A percentile compares a stretch with the other conserved stretches of the same genome.
Evolutionary conservation across 2,888 invertebrate species (phyloP).

Genomic region (Plebejus argus): DNA sequence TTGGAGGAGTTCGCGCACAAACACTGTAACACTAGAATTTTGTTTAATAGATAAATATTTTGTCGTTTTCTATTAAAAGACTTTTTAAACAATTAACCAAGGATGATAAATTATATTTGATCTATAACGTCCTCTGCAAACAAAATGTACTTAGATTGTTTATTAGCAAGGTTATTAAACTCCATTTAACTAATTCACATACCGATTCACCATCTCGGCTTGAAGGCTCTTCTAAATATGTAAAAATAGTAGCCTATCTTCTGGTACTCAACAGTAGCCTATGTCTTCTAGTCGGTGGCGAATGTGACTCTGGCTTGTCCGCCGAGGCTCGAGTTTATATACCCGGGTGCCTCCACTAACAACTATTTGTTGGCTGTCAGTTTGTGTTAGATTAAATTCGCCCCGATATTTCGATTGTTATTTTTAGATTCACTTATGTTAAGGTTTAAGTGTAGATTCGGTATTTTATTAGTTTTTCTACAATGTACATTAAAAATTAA

Average conservation of each 20-base stretch:
- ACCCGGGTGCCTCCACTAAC: constrained; percentile 9
- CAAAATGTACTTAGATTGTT: no score
- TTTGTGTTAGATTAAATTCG: constrained; percentile 24
- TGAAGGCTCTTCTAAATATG: not conserved
- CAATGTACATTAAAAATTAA: no score
- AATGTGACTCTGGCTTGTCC: not conserved
- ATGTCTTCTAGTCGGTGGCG: not conserved
- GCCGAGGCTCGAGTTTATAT: not conserved
- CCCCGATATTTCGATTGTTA: constrained; percentile 13
- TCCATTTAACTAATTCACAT: not conserved
- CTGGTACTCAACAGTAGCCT: not conserved
- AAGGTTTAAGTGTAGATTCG: not conserved
- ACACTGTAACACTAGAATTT: no score
- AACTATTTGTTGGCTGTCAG: constrained; percentile 14
- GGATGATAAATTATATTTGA: no score
- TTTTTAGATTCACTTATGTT: not conserved
- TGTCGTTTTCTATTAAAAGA: no score
- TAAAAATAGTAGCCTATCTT: not conserved
- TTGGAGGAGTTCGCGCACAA: no score
- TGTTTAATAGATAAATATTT: no score
- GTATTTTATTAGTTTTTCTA: not conserved
- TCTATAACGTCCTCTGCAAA: no score
- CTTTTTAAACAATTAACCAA: no score
- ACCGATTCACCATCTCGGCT: constrained; percentile 10
- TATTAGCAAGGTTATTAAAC: no score